Percentiles rank a stretch among this genome's conserved stretches.
Conservation (phyloP, 2,888 invertebrate species). For the Stratiomys singularior region DNA sequence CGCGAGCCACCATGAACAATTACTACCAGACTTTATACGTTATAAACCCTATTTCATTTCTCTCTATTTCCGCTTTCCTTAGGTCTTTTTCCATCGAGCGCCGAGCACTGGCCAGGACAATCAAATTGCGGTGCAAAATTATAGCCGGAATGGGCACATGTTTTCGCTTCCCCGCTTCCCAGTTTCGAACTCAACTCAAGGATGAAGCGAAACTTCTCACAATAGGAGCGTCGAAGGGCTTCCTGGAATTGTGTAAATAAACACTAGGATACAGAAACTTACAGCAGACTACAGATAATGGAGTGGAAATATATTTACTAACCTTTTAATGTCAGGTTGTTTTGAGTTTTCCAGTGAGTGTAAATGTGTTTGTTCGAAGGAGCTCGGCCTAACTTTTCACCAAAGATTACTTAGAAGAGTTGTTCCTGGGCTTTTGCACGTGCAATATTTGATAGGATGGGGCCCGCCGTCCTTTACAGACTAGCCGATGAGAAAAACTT, state of each 20-base stretch:
- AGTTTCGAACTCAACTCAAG: too few relatives aligned
- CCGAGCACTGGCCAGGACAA: too few relatives aligned
- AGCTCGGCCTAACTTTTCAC: background rate
- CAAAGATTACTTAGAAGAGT: background rate
- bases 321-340: background rate
- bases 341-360: background rate
- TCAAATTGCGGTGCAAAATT: too few relatives aligned
- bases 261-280: background rate
- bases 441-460: background rate
- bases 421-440: background rate
- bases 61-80: too few relatives aligned
- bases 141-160: too few relatives aligned
- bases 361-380: too few relatives aligned
- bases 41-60: too few relatives aligned
- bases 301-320: background rate
- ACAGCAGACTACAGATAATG: background rate
- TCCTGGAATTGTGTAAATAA: background rate
- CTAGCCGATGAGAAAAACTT: background rate
- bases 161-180: too few relatives aligned
- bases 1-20: background rate
- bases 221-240: too few relatives aligned
- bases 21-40: background rate
- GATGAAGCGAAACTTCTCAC: too few relatives aligned
- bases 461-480: background rate
- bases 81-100: too few relatives aligned